These are phyloP conservation scores for Eupeodes corollae DNA, from an alignment of 1,140 invertebrate genomes.

Conservation along the genomic window DNA sequence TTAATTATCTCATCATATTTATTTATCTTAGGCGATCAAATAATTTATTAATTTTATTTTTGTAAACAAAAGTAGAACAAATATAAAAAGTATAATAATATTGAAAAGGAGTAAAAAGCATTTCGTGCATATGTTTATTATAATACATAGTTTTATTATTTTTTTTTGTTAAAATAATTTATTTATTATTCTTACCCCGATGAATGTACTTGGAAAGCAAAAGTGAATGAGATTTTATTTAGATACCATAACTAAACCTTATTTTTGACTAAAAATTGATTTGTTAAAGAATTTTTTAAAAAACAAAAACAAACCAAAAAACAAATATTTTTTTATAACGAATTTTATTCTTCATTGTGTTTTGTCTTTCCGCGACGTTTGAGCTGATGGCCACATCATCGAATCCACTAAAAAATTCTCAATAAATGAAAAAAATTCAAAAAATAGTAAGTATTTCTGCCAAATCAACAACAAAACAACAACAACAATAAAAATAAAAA, in stretches of 20 bases:
- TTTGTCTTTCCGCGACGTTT: conserved; percentile 40
- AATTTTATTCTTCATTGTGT: conserved; percentile 32
- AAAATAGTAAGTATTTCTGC: conserved; percentile 24
- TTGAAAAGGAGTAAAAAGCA: too few relatives aligned
- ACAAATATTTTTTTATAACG: conserved; percentile 15
- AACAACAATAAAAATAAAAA: conserved; percentile 6
- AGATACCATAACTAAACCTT: conserved; percentile 5
- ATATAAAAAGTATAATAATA: too few relatives aligned
- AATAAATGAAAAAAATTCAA: too few relatives aligned
- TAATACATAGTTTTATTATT: too few relatives aligned
- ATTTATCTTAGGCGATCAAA: too few relatives aligned
- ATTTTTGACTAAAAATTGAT: conserved; percentile 13
- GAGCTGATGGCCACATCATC: conserved; percentile 36
- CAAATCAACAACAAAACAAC: conserved; percentile 6
- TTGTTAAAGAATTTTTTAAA: conserved; percentile 16
- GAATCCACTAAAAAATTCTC: not conserved
- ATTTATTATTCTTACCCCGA: not conserved
- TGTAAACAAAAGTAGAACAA: too few relatives aligned
- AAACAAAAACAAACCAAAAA: conserved; percentile 15
- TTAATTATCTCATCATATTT: too few relatives aligned
- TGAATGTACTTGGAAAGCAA: not conserved
- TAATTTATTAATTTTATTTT: too few relatives aligned
- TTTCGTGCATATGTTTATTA: too few relatives aligned
- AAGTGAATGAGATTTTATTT: conserved; percentile 4
- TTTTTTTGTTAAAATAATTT: not conserved